Percentiles rank a stretch among this genome's conserved stretches.
phyloP scores from a whole-genome alignment of 1,140 invertebrate genomes.

The Drosophila seguyi region DNA sequence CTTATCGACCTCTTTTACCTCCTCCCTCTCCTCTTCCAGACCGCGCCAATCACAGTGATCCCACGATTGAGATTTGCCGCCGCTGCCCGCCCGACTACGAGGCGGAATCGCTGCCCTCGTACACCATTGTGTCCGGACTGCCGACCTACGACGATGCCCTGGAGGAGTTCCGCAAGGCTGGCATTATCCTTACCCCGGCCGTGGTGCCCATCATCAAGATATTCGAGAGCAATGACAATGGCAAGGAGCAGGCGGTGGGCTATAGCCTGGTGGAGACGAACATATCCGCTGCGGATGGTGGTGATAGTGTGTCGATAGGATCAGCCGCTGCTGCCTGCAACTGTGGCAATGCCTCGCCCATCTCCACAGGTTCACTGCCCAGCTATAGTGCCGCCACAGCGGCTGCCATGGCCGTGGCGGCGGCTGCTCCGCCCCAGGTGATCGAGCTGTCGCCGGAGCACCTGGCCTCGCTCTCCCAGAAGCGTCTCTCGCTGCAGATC shows the following conservation, averaged over 20 bases:
- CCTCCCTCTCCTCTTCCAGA: conserved; percentile 50
- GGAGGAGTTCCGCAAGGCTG: conserved; percentile 86
- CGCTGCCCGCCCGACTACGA: conserved; percentile 84
- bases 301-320: conserved; percentile 64
- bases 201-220: conserved; percentile 82
- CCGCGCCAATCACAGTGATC: conserved; percentile 77
- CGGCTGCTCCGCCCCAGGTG: conserved; percentile 60
- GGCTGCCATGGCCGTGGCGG: conserved; percentile 48
- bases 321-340: conserved; percentile 58
- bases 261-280: conserved; percentile 67
- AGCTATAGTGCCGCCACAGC: conserved; percentile 65
- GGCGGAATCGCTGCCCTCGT: conserved; percentile 87
- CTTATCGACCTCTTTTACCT: background rate
- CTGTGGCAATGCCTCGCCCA: conserved; percentile 62
- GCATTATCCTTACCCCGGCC: conserved; percentile 74
- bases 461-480: conserved; percentile 76
- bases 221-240: conserved; percentile 61
- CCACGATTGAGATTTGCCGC: conserved; percentile 76
- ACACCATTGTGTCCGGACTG: conserved; percentile 88
- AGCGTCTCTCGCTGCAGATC: conserved; percentile 83
- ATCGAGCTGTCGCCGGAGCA: conserved; percentile 81
- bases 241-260: conserved; percentile 65
- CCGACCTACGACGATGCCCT: conserved; percentile 88
- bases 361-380: conserved; percentile 43
- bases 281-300: conserved; percentile 27